These are phyloP conservation scores for Furcula furcula DNA, from an alignment of 2,888 invertebrate species.

Conservation along the genomic window DNA sequence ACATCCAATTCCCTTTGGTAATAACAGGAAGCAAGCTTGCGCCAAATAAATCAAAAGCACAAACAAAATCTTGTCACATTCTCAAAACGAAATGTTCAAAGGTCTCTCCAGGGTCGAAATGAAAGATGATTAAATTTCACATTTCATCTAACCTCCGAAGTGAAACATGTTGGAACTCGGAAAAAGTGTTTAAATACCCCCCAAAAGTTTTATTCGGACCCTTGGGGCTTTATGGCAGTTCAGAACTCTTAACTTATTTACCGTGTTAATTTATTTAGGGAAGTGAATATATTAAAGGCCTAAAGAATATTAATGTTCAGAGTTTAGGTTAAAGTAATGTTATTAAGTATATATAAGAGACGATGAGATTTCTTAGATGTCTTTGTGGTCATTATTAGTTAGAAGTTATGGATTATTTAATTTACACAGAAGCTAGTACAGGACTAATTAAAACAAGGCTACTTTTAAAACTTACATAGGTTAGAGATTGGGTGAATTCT, in stretches of 20 bases:
- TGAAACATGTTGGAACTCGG: slow-evolving; percentile 37
- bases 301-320: slow-evolving; percentile 47
- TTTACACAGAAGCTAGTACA: background rate
- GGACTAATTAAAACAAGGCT: too few relatives aligned
- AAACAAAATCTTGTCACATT: too few relatives aligned
- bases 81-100: too few relatives aligned
- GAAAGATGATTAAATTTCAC: slow-evolving; percentile 32
- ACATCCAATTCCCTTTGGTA: too few relatives aligned
- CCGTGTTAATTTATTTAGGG: slow-evolving; percentile 54
- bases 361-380: background rate
- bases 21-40: too few relatives aligned
- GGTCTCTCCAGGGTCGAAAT: slow-evolving; percentile 21
- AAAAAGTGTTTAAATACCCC: slow-evolving; percentile 41
- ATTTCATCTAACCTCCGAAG: slow-evolving; percentile 36
- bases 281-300: slow-evolving; percentile 47
- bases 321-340: slow-evolving; percentile 43
- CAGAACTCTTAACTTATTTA: slow-evolving; percentile 50
- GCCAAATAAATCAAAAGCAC: too few relatives aligned
- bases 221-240: slow-evolving; percentile 48
- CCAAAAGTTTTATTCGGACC: slow-evolving; percentile 32
- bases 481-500: too few relatives aligned
- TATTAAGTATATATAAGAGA: slow-evolving; percentile 17
- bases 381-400: background rate
- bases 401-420: background rate
- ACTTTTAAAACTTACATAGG: too few relatives aligned